Evolutionary conservation across 2,113 vertebrate genomes (phyloP), one percentile per base, ranked within the genome.

Genomic region (Pelusios castaneus): DNA sequence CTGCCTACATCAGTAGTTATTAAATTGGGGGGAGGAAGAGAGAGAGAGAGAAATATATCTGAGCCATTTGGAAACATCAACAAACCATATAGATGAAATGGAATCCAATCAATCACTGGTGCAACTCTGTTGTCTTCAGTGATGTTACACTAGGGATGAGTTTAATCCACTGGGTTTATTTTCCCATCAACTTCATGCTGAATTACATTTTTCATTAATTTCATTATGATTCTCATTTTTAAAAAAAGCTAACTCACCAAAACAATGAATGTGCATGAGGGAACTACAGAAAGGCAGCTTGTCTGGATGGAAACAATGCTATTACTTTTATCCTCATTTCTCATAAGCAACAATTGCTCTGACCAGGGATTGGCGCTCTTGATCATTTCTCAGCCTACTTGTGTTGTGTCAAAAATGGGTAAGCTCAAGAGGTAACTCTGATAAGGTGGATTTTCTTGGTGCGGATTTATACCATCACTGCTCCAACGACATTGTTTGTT

Each of bases 261-360:
- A 76, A 45, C 9, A 8, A 29, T 14, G 17, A 5, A 51, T 76
- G 84, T 29, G 24, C 41, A 29, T 11, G 17, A 19, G 21, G 56
- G 58, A 31, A 27, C 2, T 67, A 38, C 58, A 12, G 13, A 81
- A 85, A 89, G 4, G 41, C 25, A 70, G 17, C 83, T 89, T 31
- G 43, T 93, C 84, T 86, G 51, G 77, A 91, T 75, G 60, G 76
- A 92, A 96, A 93, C n/a, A 70, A 58, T 29, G 22, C 5, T 6
- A 10, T 2, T 9, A 13, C 16, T 70, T 5, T 73, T 83, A 58
- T 76, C 10, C 19, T 38, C 80, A 8, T 29, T 85, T 80, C 85
- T 88, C 75, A 45, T 38, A 47, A 91, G 85, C 58, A 88, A 21
- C 84, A 81, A 92, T 89, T 58, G 80, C 55, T 58, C 92, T 93